phyloP scores from a whole-genome alignment of 2,797 vertebrate genomes.

The Crax fasciolata region DNA sequence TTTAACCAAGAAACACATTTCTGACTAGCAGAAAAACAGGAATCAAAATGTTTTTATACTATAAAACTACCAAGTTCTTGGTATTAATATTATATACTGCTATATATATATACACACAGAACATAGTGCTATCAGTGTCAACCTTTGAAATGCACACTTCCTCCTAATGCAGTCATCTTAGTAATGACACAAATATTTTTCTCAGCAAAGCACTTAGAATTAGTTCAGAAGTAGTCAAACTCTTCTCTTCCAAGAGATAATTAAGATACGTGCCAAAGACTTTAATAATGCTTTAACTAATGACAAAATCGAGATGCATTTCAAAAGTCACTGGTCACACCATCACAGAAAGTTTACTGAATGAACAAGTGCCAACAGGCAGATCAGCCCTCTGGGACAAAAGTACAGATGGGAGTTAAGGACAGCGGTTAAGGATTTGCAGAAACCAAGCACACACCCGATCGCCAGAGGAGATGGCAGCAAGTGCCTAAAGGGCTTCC shows the following conservation, averaged over 20 bases:
- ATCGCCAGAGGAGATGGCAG: background rate
- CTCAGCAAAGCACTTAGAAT: background rate
- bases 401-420: background rate
- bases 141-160: background rate
- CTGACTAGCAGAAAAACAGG: background rate
- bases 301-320: background rate
- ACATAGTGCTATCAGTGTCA: background rate
- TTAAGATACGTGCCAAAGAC: background rate
- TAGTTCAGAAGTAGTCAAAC: background rate
- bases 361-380: background rate
- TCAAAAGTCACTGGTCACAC: background rate
- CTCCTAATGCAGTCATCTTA: background rate
- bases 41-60: background rate
- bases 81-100: background rate
- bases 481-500: background rate
- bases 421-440: accelerated
- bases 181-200: background rate
- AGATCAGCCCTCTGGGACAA: background rate
- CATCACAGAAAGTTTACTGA: background rate
- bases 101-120: background rate
- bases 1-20: background rate
- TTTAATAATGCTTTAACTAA: background rate
- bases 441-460: background rate
- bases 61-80: background rate
- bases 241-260: background rate